These are phyloP conservation scores for Trogon surrucura DNA, from an alignment of 2,113 vertebrate genomes.

Conservation along the genomic window DNA sequence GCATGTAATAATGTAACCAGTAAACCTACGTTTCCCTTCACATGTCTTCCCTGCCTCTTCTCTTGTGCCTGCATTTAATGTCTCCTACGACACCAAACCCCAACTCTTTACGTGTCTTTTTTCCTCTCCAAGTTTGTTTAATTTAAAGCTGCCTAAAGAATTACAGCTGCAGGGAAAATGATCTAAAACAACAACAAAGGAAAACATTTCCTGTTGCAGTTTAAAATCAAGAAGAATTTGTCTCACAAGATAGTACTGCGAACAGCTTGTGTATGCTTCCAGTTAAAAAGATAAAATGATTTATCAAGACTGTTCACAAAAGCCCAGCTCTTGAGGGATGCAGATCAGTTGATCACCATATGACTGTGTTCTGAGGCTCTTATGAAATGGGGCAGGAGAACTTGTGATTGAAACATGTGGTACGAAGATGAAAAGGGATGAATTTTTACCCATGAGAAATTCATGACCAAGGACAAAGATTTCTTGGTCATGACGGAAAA, in stretches of 20 bases:
- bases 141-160: background rate
- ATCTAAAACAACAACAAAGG: background rate
- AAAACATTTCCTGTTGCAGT: background rate
- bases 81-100: background rate
- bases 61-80: background rate
- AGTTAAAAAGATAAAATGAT: background rate
- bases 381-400: background rate
- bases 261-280: background rate
- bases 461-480: background rate
- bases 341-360: background rate
- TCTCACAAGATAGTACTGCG: background rate
- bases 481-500: background rate
- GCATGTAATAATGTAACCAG: background rate
- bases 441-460: background rate
- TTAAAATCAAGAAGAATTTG: background rate
- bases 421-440: background rate
- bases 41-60: background rate
- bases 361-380: background rate
- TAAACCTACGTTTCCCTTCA: background rate
- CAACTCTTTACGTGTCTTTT: accelerated
- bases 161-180: background rate
- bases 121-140: background rate
- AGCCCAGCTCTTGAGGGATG: background rate
- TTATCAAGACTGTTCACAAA: background rate
- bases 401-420: background rate